Evolutionary conservation across 2,888 invertebrate genomes (phyloP), one percentile per base, ranked within the genome.

Genomic region (Rhamnusium bicolor): DNA sequence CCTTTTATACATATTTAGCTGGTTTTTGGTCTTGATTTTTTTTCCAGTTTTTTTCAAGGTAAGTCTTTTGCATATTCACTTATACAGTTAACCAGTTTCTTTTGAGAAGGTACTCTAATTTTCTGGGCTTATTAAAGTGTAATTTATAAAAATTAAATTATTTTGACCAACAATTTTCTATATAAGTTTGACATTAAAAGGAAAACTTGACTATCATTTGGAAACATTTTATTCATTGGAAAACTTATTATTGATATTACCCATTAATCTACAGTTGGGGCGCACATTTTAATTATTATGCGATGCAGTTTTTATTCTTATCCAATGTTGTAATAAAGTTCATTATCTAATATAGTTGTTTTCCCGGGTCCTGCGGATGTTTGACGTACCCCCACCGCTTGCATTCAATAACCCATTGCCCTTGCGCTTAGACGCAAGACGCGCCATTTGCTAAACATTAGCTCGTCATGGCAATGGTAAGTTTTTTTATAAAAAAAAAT

Each of bases 361-460:
- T 81, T 79, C 83, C 82, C 83, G 82, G 84, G 83, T 79, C 79
- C 83, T 84, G 84, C 85, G 80, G 83, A 83, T 82, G 80, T 83
- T 83, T 80, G 81, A 76, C 81, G 79, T 78, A 78, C 80, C 83
- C 83, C 78, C 81, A 71, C 79, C 75, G 72, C 77, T 72, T 72
- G 71, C 76, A 79, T 78, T 81, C 83, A 83, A 82, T 83, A 84
- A 83, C 82, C 85, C 81, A 84, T 83, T 84, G 84, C 83, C 86
- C 86, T 85, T 86, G 85, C 85, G 85, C 84, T 81, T 79, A 86
- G 85, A 86, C 86, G 86, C 85, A 85, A 83, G 81, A 84, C 87
- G 88, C 89, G 89, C 89, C 89, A 89, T 89, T 89, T 89, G 88
- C 88, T 87, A 88, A 86, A 86, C 84, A 85, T 83, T 85, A 79